Conservation (phyloP, 2,113 vertebrate genomes). For the Alectura lathami region DNA sequence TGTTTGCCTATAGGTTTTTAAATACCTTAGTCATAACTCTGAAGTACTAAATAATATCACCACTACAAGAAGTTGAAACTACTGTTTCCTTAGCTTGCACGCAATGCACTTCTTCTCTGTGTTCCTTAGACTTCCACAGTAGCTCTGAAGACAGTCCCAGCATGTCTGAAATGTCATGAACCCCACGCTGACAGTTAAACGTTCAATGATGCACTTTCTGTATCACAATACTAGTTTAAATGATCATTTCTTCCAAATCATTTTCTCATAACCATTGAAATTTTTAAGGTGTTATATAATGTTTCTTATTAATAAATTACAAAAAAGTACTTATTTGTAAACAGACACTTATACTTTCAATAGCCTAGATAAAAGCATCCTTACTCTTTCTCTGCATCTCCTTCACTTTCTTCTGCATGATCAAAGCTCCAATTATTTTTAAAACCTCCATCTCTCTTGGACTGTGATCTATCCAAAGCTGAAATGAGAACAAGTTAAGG, state of each 20-base stretch:
- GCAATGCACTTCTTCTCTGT: not conserved
- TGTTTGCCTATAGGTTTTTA: not conserved
- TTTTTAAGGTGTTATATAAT: not conserved
- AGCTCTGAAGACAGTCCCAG: not conserved
- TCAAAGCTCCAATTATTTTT: conserved; percentile 94
- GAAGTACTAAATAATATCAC: not conserved
- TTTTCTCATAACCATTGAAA: not conserved
- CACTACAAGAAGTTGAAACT: not conserved
- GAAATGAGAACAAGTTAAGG: conserved; percentile 79
- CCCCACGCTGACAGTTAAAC: not conserved
- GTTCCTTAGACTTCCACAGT: not conserved
- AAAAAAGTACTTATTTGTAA: not conserved
- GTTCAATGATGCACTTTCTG: not conserved
- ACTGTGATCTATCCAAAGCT: conserved; percentile 92
- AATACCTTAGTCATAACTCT: not conserved
- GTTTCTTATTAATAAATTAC: not conserved
- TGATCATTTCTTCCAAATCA: not conserved
- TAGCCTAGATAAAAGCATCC: conserved; percentile 70
- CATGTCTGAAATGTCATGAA: not conserved
- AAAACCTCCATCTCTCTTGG: conserved; percentile 92
- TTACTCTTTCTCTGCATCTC: conserved; percentile 93
- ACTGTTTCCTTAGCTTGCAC: not conserved
- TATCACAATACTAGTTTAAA: not conserved
- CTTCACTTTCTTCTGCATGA: conserved; percentile 87
- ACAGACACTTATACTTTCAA: conserved; percentile 52